A percentile compares a stretch with the other conserved stretches of the same genome.
These are phyloP conservation scores for Pao palembangensis DNA, from an alignment of 2,113 vertebrate genomes.

Conservation along the genomic window DNA sequence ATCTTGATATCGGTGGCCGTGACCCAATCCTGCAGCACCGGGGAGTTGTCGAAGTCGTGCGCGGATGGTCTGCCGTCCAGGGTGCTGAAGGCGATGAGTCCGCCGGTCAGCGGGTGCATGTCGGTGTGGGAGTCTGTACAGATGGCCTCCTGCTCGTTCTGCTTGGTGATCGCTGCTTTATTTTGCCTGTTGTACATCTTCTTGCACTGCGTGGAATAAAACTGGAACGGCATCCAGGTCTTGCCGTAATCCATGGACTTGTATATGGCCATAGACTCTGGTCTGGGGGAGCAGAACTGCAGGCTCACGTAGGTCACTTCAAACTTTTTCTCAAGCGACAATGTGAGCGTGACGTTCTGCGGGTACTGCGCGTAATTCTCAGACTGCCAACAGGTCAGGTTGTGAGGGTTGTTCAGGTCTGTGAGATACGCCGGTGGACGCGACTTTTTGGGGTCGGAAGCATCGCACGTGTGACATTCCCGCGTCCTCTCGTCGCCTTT, in stretches of 20 bases:
- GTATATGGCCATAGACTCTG: slow-evolving; percentile 97
- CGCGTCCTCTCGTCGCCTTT: slow-evolving; percentile 86
- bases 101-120: slow-evolving; percentile 92
- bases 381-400: slow-evolving; percentile 98
- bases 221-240: slow-evolving; percentile 96
- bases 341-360: slow-evolving; percentile 91
- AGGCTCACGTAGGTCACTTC: slow-evolving; percentile 98
- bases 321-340: slow-evolving; percentile 96
- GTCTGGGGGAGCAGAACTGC: slow-evolving; percentile 97
- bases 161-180: slow-evolving; percentile 91
- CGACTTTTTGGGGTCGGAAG: slow-evolving; percentile 86
- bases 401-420: slow-evolving; percentile 99
- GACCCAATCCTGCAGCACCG: slow-evolving; percentile 99
- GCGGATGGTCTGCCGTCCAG: slow-evolving; percentile 96
- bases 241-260: slow-evolving; percentile 99
- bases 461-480: slow-evolving; percentile 94
- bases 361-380: slow-evolving; percentile 92
- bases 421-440: slow-evolving; percentile 92
- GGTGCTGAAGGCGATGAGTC: slow-evolving; percentile 98
- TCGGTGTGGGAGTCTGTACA: slow-evolving; percentile 98
- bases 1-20: slow-evolving; percentile 98
- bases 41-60: slow-evolving; percentile 98
- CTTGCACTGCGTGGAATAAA: slow-evolving; percentile 96
- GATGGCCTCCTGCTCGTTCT: slow-evolving; percentile 98
- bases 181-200: slow-evolving; percentile 93